A percentile compares a stretch with the other conserved stretches of the same genome.
Conservation (phyloP, 2,888 invertebrate genomes). For the Enoplolaimus lenunculus region DNA sequence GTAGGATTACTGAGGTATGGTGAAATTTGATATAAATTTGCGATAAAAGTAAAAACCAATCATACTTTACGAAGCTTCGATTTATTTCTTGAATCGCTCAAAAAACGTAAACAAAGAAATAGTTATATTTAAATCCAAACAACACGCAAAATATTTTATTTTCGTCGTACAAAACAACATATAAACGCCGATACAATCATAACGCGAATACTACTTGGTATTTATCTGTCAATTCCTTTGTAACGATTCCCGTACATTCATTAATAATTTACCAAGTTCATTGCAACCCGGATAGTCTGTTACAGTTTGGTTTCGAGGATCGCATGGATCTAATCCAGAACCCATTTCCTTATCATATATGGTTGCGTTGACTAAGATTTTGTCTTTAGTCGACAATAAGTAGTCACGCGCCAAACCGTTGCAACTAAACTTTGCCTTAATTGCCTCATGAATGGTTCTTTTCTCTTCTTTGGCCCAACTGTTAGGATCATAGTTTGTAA, state of each 20-base stretch:
- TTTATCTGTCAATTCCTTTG: too few species aligned
- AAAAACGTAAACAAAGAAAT: too few species aligned
- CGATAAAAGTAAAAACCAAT: too few species aligned
- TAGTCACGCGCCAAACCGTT: not conserved
- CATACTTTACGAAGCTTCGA: too few species aligned
- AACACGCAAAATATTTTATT: too few species aligned
- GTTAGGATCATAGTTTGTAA: not conserved
- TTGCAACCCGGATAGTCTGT: not conserved
- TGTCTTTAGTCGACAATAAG: not conserved
- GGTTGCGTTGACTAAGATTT: not conserved
- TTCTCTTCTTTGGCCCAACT: not conserved
- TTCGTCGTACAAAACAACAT: too few species aligned
- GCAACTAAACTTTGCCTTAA: not conserved
- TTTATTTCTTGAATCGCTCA: too few species aligned
- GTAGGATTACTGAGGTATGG: too few species aligned
- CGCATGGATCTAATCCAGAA: not conserved
- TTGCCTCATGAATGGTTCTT: not conserved
- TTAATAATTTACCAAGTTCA: not conserved
- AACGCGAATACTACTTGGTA: too few species aligned
- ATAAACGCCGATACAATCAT: too few species aligned
- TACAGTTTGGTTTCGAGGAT: not conserved
- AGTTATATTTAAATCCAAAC: too few species aligned
- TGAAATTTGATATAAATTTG: too few species aligned
- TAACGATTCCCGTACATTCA: not conserved
- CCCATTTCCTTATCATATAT: not conserved